phyloP scores from a whole-genome alignment of 2,888 invertebrate genomes.

The Rhagium mordax region DNA sequence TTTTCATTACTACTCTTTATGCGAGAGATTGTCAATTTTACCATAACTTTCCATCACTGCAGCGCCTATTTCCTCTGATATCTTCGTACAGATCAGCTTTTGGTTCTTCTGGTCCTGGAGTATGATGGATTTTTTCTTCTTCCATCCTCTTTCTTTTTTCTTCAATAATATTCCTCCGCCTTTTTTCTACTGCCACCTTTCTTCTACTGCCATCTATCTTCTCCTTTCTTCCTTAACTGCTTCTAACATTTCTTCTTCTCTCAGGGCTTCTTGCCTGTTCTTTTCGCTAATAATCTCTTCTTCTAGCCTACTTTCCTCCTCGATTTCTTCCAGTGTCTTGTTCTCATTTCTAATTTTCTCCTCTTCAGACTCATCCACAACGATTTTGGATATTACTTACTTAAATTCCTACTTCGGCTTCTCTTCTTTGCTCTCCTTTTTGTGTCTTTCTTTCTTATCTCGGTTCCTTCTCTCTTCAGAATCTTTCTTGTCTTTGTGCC shows the following conservation, averaged over 20 bases:
- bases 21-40: slow-evolving; percentile 63
- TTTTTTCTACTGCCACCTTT: slow-evolving; percentile 72
- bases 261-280: slow-evolving; percentile 73
- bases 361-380: slow-evolving; percentile 62
- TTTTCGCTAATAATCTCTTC: slow-evolving; percentile 68
- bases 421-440: slow-evolving; percentile 64
- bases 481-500: slow-evolving; percentile 73
- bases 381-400: slow-evolving; percentile 59
- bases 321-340: slow-evolving; percentile 52
- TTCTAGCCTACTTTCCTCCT: slow-evolving; percentile 64
- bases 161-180: slow-evolving; percentile 67
- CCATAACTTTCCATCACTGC: slow-evolving; percentile 75
- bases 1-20: slow-evolving; percentile 44
- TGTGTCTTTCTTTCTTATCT: slow-evolving; percentile 69
- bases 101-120: slow-evolving; percentile 44
- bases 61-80: slow-evolving; percentile 72
- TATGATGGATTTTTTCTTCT: neutral
- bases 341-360: slow-evolving; percentile 49
- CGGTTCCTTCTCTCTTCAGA: slow-evolving; percentile 68
- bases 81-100: slow-evolving; percentile 73
- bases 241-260: slow-evolving; percentile 72
- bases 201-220: slow-evolving; percentile 68
- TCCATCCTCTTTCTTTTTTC: slow-evolving; percentile 71
- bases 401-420: slow-evolving; percentile 62
- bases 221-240: slow-evolving; percentile 68